Percentiles rank a stretch among this genome's conserved stretches.
Conservation (phyloP, 2,797 vertebrate genomes). For the Danio choprae region DNA sequence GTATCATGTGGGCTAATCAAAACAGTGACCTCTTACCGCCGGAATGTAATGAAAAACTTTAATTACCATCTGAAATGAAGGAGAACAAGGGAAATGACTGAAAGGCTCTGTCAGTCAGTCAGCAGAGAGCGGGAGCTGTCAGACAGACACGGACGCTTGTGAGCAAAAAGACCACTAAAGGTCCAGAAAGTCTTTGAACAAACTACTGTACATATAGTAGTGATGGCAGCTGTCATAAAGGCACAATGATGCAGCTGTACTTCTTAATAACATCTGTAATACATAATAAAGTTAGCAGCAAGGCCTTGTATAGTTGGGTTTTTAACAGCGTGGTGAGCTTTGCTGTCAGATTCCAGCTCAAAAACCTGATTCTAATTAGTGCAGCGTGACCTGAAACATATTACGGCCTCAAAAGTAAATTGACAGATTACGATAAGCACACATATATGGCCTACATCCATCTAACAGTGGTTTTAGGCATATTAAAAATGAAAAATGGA, state of each 20-base stretch:
- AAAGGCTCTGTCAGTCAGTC: constrained; percentile 28
- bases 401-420: constrained; percentile 17
- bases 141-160: constrained; percentile 33
- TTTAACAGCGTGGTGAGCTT: constrained; percentile 4
- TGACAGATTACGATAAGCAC: constrained; percentile 32
- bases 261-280: constrained; percentile 21
- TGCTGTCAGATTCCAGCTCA: constrained; percentile 28
- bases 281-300: constrained; percentile 1
- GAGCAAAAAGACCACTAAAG: constrained; percentile 26
- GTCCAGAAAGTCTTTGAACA: constrained; percentile 18
- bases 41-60: constrained; percentile 62
- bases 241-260: constrained; percentile 15
- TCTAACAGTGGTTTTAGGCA: constrained; percentile 35
- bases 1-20: constrained; percentile 51
- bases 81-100: constrained; percentile 56
- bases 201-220: background rate
- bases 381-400: constrained; percentile 23
- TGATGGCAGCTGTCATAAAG: constrained; percentile 17
- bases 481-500: constrained; percentile 47
- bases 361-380: constrained; percentile 45
- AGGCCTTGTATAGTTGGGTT: background rate
- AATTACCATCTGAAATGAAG: constrained; percentile 59
- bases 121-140: constrained; percentile 11
- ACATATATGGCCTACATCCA: background rate
- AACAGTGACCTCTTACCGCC: constrained; percentile 37